Evolutionary conservation across 2,113 vertebrate species (phyloP).

Genomic region (Dasyornis broadbenti): DNA sequence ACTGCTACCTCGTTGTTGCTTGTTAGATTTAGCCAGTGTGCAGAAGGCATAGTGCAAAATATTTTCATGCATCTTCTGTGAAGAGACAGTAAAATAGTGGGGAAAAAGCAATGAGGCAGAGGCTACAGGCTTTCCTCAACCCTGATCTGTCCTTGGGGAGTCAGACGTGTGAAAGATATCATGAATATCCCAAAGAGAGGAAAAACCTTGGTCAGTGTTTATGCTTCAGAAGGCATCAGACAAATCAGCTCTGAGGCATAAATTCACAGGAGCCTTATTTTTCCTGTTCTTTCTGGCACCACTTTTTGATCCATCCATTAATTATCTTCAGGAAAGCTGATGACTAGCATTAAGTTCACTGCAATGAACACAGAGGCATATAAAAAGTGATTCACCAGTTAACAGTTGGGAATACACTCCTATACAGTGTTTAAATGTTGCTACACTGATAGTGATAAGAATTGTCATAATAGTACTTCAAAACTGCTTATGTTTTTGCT

Average conservation of each 20-base stretch:
- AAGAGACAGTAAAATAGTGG: neutral
- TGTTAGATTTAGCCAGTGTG: neutral
- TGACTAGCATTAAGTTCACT: neutral
- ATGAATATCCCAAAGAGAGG: neutral
- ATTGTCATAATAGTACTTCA: neutral
- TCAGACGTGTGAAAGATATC: neutral
- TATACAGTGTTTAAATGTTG: neutral
- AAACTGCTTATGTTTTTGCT: neutral
- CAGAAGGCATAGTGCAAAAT: neutral
- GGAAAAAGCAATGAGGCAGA: neutral
- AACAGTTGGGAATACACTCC: neutral
- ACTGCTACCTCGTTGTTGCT: neutral
- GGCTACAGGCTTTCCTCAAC: neutral
- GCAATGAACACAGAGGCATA: fast-evolving
- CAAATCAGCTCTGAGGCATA: neutral
- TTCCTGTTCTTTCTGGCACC: neutral
- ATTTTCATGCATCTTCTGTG: neutral
- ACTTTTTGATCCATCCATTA: neutral
- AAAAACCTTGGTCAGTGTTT: neutral
- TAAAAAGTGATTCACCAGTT: neutral
- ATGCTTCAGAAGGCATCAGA: neutral
- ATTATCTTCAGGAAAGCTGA: neutral
- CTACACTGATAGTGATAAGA: neutral
- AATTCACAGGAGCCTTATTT: neutral
- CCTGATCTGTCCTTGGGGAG: neutral